Evolutionary conservation across 1,140 invertebrate genomes (phyloP).

Genomic region (Microplitis demolitor): DNA sequence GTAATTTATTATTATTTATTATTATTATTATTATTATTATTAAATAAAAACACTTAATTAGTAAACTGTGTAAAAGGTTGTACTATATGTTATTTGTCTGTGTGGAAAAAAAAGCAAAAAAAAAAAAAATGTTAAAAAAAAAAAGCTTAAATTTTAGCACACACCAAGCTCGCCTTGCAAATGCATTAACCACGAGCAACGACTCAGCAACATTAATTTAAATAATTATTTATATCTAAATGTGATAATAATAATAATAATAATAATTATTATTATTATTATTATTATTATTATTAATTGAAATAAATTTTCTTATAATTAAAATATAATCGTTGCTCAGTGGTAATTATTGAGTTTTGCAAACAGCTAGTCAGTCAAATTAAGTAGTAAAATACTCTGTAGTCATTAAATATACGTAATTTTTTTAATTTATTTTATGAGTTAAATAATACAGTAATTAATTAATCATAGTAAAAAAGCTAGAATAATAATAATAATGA

Average conservation of each 20-base stretch:
- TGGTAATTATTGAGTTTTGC: background rate
- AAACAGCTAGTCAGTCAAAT: background rate
- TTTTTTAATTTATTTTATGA: conserved; percentile 1
- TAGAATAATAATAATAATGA: background rate
- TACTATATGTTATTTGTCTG: background rate
- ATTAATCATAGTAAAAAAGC: background rate
- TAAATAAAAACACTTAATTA: background rate
- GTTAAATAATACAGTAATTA: background rate
- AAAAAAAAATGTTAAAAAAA: background rate
- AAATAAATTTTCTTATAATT: background rate
- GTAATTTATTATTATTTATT: background rate
- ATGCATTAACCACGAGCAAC: conserved; percentile 8
- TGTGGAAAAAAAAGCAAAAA: background rate
- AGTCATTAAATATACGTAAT: background rate
- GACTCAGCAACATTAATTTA: background rate
- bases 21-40: background rate
- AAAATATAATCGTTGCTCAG: background rate
- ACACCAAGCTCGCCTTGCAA: conserved; percentile 13
- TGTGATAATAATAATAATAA: too few species aligned
- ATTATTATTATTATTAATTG: too few species aligned
- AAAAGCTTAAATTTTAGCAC: conserved; percentile 12
- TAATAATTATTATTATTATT: too few species aligned
- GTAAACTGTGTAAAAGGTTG: conserved; percentile 9
- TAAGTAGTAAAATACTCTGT: background rate
- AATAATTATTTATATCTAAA: too few species aligned